These are phyloP conservation scores for Enteromius afrohamiltoni DNA, from an alignment of 2,797 vertebrate species.

Conservation along the genomic window DNA sequence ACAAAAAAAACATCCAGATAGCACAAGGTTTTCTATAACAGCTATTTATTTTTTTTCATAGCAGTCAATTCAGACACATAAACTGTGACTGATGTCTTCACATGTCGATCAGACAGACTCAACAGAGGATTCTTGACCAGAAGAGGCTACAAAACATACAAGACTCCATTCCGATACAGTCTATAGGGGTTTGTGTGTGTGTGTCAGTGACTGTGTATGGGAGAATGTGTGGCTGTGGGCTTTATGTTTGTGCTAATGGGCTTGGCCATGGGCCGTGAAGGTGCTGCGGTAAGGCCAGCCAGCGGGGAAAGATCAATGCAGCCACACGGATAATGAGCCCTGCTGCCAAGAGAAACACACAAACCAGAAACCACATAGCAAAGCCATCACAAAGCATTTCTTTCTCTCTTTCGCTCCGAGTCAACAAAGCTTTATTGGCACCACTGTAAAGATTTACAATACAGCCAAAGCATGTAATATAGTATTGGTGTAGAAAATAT, in stretches of 20 bases:
- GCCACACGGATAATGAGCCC: slow-evolving; percentile 52
- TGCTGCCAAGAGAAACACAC: slow-evolving; percentile 50
- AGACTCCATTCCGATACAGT: slow-evolving; percentile 1
- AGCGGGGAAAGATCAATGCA: slow-evolving; percentile 55
- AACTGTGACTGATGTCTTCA: background rate
- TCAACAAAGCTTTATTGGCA: slow-evolving; percentile 43
- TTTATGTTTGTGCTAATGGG: slow-evolving; percentile 53
- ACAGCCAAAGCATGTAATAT: slow-evolving; percentile 20
- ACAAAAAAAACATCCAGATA: background rate
- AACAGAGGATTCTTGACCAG: background rate
- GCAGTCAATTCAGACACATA: background rate
- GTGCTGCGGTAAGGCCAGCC: slow-evolving; percentile 48
- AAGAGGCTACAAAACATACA: background rate
- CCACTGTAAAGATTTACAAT: slow-evolving; percentile 42
- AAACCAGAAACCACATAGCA: slow-evolving; percentile 40
- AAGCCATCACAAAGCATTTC: slow-evolving; percentile 41
- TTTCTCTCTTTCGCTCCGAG: background rate
- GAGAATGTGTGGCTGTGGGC: slow-evolving; percentile 40
- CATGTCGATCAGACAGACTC: background rate
- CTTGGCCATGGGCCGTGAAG: slow-evolving; percentile 49
- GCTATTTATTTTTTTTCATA: background rate
- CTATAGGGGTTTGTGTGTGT: slow-evolving; percentile 37
- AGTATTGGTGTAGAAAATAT: slow-evolving; percentile 22
- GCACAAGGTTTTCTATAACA: background rate
- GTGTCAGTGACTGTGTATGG: slow-evolving; percentile 18